These are phyloP conservation scores for Conchocele bisecta DNA, from an alignment of 2,888 invertebrate genomes.

Conservation along the genomic window DNA sequence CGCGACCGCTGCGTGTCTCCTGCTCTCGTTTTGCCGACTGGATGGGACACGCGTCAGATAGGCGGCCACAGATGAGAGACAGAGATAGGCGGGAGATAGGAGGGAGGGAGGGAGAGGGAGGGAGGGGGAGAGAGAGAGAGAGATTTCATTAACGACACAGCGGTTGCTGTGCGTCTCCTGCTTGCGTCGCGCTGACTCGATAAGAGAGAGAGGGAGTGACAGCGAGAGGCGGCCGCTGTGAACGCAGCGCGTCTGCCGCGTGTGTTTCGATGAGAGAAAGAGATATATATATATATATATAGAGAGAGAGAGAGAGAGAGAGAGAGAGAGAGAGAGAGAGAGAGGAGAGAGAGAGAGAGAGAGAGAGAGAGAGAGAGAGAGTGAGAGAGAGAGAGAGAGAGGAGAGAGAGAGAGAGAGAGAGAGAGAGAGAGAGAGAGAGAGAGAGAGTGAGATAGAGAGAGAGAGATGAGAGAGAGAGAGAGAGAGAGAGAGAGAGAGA, in stretches of 20 bases:
- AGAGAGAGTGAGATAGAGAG: constrained; percentile 21
- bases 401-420: constrained; percentile 9
- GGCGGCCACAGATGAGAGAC: too few species aligned
- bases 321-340: not conserved
- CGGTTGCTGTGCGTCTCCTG: not conserved
- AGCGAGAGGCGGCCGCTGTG: not conserved
- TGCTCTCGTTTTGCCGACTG: too few species aligned
- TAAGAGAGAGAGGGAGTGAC: constrained; percentile 1
- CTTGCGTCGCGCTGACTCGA: not conserved
- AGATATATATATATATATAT: not conserved
- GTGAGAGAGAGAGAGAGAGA: not conserved
- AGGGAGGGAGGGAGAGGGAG: too few species aligned
- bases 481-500: too few species aligned
- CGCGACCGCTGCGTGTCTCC: too few species aligned
- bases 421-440: constrained; percentile 20
- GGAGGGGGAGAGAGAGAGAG: not conserved
- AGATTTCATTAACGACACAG: not conserved
- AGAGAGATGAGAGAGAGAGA: not conserved
- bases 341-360: not conserved
- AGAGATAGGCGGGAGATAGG: too few species aligned
- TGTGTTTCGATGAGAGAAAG: not conserved
- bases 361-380: not conserved
- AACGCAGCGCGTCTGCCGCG: not conserved
- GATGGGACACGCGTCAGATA: too few species aligned
- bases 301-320: not conserved